A percentile compares a stretch with the other conserved stretches of the same genome.
Evolutionary conservation across 2,797 vertebrate genomes (phyloP).

Genomic region (Myotis myotis): DNA sequence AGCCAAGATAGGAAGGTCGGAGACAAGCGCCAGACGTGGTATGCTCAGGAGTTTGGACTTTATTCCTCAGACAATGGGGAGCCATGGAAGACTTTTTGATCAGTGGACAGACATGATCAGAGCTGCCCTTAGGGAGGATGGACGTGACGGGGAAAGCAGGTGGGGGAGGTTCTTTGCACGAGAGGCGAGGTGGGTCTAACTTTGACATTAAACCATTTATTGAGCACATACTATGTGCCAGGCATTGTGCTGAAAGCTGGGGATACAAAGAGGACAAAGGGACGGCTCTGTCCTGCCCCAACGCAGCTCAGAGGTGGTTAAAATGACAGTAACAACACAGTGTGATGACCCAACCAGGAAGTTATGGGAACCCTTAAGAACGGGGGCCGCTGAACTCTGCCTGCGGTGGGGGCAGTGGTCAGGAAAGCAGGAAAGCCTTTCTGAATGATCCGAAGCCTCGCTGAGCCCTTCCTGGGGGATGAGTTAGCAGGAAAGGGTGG

Average conservation of each 20-base stretch:
- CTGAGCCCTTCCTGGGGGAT: not conserved
- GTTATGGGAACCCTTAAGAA: not conserved
- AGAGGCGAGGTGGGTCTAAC: not conserved
- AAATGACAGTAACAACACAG: not conserved
- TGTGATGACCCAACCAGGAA: not conserved
- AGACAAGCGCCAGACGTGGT: not conserved
- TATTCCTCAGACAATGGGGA: constrained; percentile 70
- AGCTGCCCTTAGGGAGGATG: not conserved
- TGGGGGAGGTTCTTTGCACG: not conserved
- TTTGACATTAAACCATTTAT: not conserved
- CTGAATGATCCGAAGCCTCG: not conserved
- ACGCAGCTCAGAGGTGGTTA: not conserved
- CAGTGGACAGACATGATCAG: not conserved
- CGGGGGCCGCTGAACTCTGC: not conserved
- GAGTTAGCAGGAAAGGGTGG: not conserved
- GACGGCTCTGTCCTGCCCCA: not conserved
- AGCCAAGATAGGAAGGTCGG: constrained; percentile 7
- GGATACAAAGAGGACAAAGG: not conserved
- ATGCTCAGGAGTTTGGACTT: constrained; percentile 57
- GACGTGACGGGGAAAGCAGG: not conserved
- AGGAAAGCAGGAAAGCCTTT: not conserved
- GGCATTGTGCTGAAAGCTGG: not conserved
- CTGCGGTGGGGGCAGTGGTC: not conserved
- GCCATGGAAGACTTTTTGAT: constrained; percentile 38
- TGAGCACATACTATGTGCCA: not conserved